These are phyloP conservation scores for Muntiacus muntjak DNA, from an alignment of 2,113 vertebrate genomes.

Conservation along the genomic window DNA sequence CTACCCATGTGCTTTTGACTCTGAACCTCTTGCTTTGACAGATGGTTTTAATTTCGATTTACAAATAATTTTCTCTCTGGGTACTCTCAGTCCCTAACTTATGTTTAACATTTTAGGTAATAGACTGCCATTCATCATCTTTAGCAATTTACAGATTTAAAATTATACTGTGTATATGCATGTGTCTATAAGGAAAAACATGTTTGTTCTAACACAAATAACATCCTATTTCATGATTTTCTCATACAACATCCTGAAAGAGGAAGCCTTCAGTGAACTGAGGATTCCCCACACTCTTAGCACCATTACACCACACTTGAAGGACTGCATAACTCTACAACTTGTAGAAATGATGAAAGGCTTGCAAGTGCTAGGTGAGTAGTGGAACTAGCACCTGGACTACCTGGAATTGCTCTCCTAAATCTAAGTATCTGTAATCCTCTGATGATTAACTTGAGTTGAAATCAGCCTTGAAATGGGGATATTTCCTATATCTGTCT, in stretches of 20 bases:
- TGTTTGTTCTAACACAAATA: not conserved
- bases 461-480: slow-evolving; percentile 21
- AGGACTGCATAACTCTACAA: not conserved
- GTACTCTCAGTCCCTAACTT: slow-evolving; percentile 16
- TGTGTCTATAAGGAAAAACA: not conserved
- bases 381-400: not conserved
- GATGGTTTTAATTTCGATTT: slow-evolving; percentile 52
- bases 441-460: slow-evolving; percentile 47
- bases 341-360: not conserved
- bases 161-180: not conserved
- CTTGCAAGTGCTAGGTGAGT: not conserved
- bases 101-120: slow-evolving; percentile 59
- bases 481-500: slow-evolving; percentile 1
- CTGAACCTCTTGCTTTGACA: slow-evolving; percentile 31
- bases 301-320: not conserved
- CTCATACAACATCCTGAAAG: not conserved
- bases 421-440: not conserved
- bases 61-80: slow-evolving; percentile 56
- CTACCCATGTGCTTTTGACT: slow-evolving; percentile 4
- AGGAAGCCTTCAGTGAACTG: not conserved
- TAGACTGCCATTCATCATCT: not conserved
- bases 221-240: not conserved
- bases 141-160: slow-evolving; percentile 33
- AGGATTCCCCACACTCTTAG: not conserved
- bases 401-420: slow-evolving; percentile 4